These are phyloP conservation scores for Sebastes iracundus DNA, from an alignment of 2,797 vertebrate genomes.

Conservation along the genomic window DNA sequence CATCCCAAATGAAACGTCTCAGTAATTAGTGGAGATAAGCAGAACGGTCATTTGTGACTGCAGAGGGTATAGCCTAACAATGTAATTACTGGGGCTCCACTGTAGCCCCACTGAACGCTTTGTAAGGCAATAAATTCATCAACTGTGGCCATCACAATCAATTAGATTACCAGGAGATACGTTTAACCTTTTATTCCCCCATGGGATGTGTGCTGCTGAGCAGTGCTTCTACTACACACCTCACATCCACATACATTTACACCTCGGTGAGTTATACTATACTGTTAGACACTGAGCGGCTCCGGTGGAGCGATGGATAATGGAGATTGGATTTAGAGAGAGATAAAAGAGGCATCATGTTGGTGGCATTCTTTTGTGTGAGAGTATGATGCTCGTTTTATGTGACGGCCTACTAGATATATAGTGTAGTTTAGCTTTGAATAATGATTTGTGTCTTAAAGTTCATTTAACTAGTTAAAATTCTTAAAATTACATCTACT, in stretches of 20 bases:
- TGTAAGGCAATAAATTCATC: background rate
- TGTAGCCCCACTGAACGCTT: background rate
- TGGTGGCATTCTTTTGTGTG: background rate
- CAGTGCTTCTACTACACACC: background rate
- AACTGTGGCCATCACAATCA: background rate
- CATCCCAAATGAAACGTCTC: background rate
- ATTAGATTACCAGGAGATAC: background rate
- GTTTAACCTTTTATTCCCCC: background rate
- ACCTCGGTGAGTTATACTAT: background rate
- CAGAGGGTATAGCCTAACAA: background rate
- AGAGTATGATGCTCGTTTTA: background rate
- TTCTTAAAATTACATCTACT: background rate
- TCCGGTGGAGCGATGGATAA: background rate
- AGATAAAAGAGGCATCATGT: background rate
- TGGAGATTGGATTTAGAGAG: background rate
- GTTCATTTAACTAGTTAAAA: background rate
- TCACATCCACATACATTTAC: background rate
- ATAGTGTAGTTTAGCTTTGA: background rate
- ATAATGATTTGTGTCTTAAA: background rate
- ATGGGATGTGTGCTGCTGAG: background rate
- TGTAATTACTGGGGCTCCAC: slow-evolving; percentile 6
- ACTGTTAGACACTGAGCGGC: background rate
- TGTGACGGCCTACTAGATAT: background rate
- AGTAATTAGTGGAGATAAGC: slow-evolving; percentile 20
- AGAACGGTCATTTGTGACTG: slow-evolving; percentile 1